Base-by-base conservation (phyloP, 2,113 vertebrate genomes). In the Cyprinodon brontotheroides region DNA sequence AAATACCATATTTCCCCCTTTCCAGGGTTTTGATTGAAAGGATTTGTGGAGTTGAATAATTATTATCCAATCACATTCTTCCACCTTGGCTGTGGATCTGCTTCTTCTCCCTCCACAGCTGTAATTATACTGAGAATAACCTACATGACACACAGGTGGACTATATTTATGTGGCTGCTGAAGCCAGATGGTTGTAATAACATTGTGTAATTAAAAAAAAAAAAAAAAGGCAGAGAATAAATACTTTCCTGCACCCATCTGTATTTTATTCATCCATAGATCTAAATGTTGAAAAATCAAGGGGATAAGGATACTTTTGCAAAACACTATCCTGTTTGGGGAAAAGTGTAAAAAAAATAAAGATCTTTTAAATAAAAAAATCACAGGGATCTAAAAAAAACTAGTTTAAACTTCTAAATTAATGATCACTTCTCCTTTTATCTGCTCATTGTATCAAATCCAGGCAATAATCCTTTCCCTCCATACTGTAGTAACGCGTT, bases 401-500 rank as follows among this genome's bases (percentile, higher is more conserved):
- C 14, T 1, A 5, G 13, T 53, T 50, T 17, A 53, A 15, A 57
- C 17, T 9, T 20, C 50, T 57, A n/a, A 53, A 57, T 20, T 57
- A 57, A 57, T 57, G 50, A 57, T 17, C 17, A 15, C 7, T 14
- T 15, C 2, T 48, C 4, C 1, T 13, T 1, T 14, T 4, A 3
- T 1, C 15, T 20, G 17, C 50, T 20, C 50, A 0, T 20, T 15
- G 61, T 36, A 36, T 13, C 61, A 11, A 40, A 12, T 11, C 38
- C 14, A 8, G 20, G 36, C 6, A 53, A 50, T 40, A 57, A 74
- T 80, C 45, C 4, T 14, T 73, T 72, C 65, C 61, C 8, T 40
- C 50, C 13, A 17, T 39, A 22, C 60, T 61, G 61, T 20, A 75
- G 82, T 83, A 83, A 90, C 78, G 84, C 73, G 69, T 85, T 80